Evolutionary conservation across 1,140 invertebrate genomes (phyloP).

Genomic region (Orius insidiosus): DNA sequence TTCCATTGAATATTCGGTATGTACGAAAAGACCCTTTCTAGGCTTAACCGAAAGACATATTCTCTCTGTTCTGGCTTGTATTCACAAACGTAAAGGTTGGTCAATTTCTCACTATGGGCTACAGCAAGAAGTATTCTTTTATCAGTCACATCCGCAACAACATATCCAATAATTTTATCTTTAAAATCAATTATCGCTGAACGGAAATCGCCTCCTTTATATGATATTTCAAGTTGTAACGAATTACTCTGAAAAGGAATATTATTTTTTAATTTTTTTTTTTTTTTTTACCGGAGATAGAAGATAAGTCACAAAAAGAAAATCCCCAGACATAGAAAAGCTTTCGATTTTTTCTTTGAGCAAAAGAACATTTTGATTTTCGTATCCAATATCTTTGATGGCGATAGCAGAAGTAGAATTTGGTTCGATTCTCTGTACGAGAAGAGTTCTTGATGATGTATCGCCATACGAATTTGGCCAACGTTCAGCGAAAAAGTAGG

Average conservation of each 20-base stretch:
- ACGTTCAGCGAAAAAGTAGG: constrained; percentile 11
- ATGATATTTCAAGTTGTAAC: constrained; percentile 56
- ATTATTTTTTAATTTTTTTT: constrained; percentile 1
- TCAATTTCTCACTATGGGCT: constrained; percentile 50
- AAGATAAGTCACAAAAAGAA: constrained; percentile 54
- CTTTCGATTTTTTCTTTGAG: constrained; percentile 47
- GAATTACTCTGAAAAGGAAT: constrained; percentile 32
- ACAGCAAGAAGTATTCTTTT: constrained; percentile 66
- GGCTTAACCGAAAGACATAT: constrained; percentile 48
- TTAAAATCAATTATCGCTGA: constrained; percentile 56
- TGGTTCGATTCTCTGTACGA: constrained; percentile 51
- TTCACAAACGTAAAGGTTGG: constrained; percentile 65
- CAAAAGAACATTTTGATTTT: constrained; percentile 14
- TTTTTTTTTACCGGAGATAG: not conserved
- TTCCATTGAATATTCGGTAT: constrained; percentile 57
- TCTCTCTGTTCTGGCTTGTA: constrained; percentile 30
- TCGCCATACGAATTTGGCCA: constrained; percentile 20
- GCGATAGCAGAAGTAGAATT: constrained; percentile 38
- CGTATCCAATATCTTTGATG: constrained; percentile 21
- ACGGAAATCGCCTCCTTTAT: constrained; percentile 45
- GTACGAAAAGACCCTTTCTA: constrained; percentile 67
- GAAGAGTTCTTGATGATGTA: constrained; percentile 30
- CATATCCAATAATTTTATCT: constrained; percentile 47
- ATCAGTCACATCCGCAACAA: constrained; percentile 63
- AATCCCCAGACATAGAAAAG: constrained; percentile 65